Evolutionary conservation across 2,888 invertebrate genomes (phyloP).

Genomic region (Lottia gigantea): DNA sequence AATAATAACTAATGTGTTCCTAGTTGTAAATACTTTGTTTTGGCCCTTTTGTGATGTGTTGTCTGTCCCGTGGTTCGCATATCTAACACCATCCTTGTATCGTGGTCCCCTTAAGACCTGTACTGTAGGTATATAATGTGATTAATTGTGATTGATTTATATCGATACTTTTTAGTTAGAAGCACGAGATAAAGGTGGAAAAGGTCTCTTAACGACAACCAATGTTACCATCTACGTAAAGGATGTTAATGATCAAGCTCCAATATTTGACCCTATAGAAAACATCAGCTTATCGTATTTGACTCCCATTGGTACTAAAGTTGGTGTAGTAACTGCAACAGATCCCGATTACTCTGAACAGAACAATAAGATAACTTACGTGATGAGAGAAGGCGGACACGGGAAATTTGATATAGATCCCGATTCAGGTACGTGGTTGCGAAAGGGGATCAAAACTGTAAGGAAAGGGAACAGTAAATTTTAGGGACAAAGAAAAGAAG

Average conservation of each 20-base stretch:
- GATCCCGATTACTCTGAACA: slow-evolving; percentile 15
- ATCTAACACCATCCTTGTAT: too few species aligned
- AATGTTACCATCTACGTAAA: slow-evolving; percentile 22
- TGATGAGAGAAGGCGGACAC: slow-evolving; percentile 15
- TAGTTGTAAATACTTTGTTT: too few species aligned
- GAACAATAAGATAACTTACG: slow-evolving; percentile 17
- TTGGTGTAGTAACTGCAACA: slow-evolving; percentile 9
- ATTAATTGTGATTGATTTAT: too few species aligned
- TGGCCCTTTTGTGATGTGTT: too few species aligned
- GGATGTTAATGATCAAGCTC: slow-evolving; percentile 27
- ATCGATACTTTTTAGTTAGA: slow-evolving; percentile 18
- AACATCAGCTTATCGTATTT: not conserved
- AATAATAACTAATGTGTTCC: too few species aligned
- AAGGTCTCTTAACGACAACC: slow-evolving; percentile 14
- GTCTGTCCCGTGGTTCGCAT: too few species aligned
- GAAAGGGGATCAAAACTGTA: too few species aligned
- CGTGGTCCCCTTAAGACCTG: too few species aligned
- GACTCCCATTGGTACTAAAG: not conserved
- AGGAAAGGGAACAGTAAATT: too few species aligned
- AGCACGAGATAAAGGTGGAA: slow-evolving; percentile 23
- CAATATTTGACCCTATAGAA: slow-evolving; percentile 12
- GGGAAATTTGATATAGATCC: slow-evolving; percentile 17
- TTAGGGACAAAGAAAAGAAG: too few species aligned
- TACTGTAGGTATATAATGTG: too few species aligned
- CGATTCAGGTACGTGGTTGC: slow-evolving; percentile 9